Evolutionary conservation across 2,113 vertebrate species (phyloP), one percentile per base, ranked within the genome.

Genomic region (Macroglossus sobrinus): DNA sequence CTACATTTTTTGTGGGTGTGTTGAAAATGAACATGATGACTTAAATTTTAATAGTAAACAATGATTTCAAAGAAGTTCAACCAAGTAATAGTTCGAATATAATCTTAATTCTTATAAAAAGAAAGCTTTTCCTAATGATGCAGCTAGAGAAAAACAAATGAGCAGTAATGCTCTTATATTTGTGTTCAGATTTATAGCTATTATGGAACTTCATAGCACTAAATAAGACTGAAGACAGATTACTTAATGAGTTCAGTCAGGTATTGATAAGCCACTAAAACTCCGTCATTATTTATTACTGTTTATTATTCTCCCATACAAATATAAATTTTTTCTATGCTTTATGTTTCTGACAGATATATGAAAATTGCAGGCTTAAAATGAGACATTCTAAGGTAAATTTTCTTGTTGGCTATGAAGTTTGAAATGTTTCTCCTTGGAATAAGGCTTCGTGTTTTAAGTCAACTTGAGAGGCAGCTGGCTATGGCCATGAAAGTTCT

Each of bases 181-280:
- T 71, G 19, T 82, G 12, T 12, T 80, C 43, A 74, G 33, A n/a
- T 53, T 92, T 88, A 81, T 61, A 74, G 7, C 74, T 79, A 81
- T 72, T 79, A 61, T 35, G 10, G 53, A 35, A 81, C 19, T 57
- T 96, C n/a, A 53, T 45, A 71, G 38, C 16, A 84, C 75, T 90
- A 96, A 72, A 89, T 76, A 80, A 86, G 57, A 69, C n/a, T 38
- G 76, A 91, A 92, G 74, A 82, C 55, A 75, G 15, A 90, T 78
- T 64, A 93, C 30, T 47, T 74, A 72, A 86, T 69, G 50, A 97
- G 12, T 78, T 97, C 63, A 79, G 66, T 81, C 89, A 94, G 86
- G 47, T 90, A 63, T 53, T 87, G 66, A 84, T 55, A 93, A 87
- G 64, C 4, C 43, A 89, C 53, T 50, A 71, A 94, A 92, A 64